Base-by-base conservation (phyloP, 2,113 vertebrate species). In the Montifringilla adamsi region DNA sequence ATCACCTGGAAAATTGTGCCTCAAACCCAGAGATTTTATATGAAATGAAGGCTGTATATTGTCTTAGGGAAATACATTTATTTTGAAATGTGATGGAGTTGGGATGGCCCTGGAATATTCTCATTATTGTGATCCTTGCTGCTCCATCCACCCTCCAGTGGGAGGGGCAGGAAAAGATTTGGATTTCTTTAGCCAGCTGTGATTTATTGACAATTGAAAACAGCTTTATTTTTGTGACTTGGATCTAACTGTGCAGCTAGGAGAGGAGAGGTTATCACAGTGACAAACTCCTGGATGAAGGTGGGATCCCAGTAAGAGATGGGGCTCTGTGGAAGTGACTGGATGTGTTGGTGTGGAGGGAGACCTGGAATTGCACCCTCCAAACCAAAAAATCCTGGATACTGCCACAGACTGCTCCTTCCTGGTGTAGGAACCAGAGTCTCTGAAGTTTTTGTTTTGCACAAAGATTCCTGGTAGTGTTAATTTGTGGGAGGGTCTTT, bases 221-320 rank as follows among this genome's bases (percentile, higher is more conserved):
- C n/a, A 78, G 43, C 35, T 84, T 77, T 66, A 4, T 58, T 5
- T 72, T 43, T 70, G 33, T 68, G 67, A 27, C 44, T 49, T 7
- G 0, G 5, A 0, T 7, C 2, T 1, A 6, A 3, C 39, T 30
- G 43, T 43, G 58, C 75, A 59, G 72, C 44, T 55, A 10, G 64
- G 41, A 35, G 44, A 68, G 39, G 59, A 50, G 56, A 26, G 55
- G 6, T 69, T 43, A 6, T 24, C 4, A 0, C 16, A 39, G 66
- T 2, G 6, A 53, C 41, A 52, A 75, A 12, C 50, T 26, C 5
- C 5, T 2, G 6, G 55, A 4, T 0, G 1, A 5, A 19, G 33
- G 1, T 28, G 41, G 37, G 53, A 30, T 58, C 52, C 60, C 68
- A 30, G 47, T 24, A 22, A 26, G 46, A 10, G 24, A 12, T 3